Evolutionary conservation across 2,797 vertebrate species (phyloP), one percentile per base, ranked within the genome.

Genomic region (Eulemur coronatus): DNA sequence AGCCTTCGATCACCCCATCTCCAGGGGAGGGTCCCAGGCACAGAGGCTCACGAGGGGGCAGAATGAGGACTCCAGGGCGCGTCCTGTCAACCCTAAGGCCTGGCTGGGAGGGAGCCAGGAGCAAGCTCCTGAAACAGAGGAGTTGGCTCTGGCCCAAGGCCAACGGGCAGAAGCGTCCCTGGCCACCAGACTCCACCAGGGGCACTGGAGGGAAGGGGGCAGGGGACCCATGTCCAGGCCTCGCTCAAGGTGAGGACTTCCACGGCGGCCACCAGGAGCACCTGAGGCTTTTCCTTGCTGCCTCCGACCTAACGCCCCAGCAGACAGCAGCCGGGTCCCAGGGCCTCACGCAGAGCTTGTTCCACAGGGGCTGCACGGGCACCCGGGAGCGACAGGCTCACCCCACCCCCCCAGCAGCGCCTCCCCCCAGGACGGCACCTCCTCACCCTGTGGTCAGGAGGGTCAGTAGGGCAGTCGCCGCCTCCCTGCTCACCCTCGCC

Each of bases 61-160:
- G 33, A 50, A 48, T 33, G n/a, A 3, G 46, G 73, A 50, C 33
- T 50, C 48, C 6, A 46, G 3, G n/a, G 1, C 0, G 0, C 30
- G 0, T 28, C 61, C 30, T 22, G 0, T 6, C 22, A 15, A 15
- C 33, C 79, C 10, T 14, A 0, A 35, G 35, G 61, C 38, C 52
- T 28, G 2, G 10, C 69, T 41, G 12, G 20, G 55, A 35, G 43
- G 72, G 43, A 4, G 22, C 22, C 3, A 11, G 20, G 1, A 26
- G 33, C 38, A 6, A 30, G 67, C 13, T 33, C 30, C 84, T 1
- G 38, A 57, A 18, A 76, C 1, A 30, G 28, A 43, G 26, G 43
- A 33, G 30, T 41, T 12, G 17, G 46, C 15, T 75, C 15, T 0
- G 7, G 28, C 35, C 50, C 38, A 2, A 69, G 28, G 46, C 22